phyloP scores from a whole-genome alignment of 2,113 vertebrate genomes.

The Nothoprocta perdicaria region DNA sequence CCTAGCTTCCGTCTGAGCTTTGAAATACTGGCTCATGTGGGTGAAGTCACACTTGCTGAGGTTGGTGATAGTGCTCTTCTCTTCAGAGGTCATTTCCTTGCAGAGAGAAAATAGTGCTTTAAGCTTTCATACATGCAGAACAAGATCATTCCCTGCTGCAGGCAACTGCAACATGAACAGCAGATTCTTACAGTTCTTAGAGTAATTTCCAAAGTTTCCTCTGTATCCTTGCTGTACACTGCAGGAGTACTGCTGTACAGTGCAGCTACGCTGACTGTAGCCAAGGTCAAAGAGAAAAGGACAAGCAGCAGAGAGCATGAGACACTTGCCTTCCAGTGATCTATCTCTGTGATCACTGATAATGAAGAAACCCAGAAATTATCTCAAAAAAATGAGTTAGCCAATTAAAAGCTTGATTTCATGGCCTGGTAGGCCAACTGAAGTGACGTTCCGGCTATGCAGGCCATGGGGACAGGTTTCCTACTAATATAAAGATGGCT shows the following conservation, averaged over 20 bases:
- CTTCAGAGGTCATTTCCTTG: slow-evolving; percentile 95
- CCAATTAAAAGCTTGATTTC: neutral
- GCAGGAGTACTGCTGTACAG: no score
- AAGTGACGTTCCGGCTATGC: neutral
- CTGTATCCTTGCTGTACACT: neutral
- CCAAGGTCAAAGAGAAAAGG: neutral
- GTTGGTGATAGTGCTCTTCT: slow-evolving; percentile 88
- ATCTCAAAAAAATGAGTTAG: neutral
- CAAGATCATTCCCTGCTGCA: neutral
- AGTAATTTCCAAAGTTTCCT: neutral
- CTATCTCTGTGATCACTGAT: neutral
- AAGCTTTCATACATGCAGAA: neutral
- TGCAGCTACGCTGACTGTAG: neutral
- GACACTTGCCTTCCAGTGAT: neutral
- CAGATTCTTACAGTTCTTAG: neutral
- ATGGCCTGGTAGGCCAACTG: neutral
- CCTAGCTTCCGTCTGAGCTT: slow-evolving; percentile 91
- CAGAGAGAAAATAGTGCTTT: slow-evolving; percentile 11
- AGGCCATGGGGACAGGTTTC: neutral
- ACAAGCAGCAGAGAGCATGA: neutral
- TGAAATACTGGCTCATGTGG: slow-evolving; percentile 93
- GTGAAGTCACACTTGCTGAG: slow-evolving; percentile 94
- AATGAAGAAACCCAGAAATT: neutral
- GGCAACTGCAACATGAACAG: neutral
- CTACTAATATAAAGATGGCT: neutral